Percentiles rank a stretch among this genome's conserved stretches.
Evolutionary conservation across 2,113 vertebrate genomes (phyloP).

Genomic region (Mirounga angustirostris): DNA sequence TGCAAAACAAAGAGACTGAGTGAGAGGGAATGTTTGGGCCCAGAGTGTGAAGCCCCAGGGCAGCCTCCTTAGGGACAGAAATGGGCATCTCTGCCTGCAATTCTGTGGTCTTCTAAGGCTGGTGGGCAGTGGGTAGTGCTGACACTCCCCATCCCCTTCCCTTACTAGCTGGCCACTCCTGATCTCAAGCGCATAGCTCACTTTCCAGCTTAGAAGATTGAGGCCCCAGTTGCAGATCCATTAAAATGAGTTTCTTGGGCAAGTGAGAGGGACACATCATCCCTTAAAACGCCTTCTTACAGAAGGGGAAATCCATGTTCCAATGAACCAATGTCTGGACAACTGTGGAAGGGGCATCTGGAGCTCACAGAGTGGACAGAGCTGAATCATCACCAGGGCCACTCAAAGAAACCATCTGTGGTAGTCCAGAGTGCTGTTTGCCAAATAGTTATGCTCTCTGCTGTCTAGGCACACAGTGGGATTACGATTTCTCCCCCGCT

Average conservation of each 20-base stretch:
- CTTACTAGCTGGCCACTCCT: neutral
- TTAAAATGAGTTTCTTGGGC: neutral
- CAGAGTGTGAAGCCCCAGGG: neutral
- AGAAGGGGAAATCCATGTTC: neutral
- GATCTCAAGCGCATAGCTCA: neutral
- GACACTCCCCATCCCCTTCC: accelerated
- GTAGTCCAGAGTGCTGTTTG: too few species aligned
- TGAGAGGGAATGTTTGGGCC: neutral
- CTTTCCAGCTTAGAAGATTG: neutral
- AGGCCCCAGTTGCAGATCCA: neutral
- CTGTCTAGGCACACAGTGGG: neutral
- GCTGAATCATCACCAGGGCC: neutral
- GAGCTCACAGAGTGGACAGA: neutral
- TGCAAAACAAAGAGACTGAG: neutral
- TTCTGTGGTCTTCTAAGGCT: neutral
- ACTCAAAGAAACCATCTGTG: neutral
- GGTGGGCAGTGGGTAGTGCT: accelerated
- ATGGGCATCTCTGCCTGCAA: neutral
- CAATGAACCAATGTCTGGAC: neutral
- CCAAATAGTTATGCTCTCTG: neutral
- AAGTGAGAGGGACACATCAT: neutral
- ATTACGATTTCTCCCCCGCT: neutral
- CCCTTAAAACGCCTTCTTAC: neutral
- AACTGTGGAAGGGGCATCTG: neutral
- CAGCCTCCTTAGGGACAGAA: neutral